Evolutionary conservation across 2,113 vertebrate genomes (phyloP).

Genomic region (Cottus gobio): DNA sequence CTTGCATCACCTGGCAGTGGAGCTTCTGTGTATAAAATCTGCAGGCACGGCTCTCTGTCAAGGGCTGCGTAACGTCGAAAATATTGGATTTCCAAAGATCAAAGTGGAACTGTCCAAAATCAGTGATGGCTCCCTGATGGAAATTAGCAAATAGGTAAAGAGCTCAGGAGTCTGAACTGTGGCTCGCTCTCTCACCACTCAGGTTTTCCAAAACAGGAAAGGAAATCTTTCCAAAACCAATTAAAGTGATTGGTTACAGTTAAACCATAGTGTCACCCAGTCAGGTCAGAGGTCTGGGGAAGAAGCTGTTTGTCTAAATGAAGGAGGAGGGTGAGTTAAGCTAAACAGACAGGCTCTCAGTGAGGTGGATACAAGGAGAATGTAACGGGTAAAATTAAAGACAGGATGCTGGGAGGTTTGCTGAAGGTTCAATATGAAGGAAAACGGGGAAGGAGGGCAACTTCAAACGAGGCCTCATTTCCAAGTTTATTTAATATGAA

Average conservation of each 20-base stretch:
- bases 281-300: constrained; percentile 22
- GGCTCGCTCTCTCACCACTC: not conserved
- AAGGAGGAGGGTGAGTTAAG: constrained; percentile 26
- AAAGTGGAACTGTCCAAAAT: constrained; percentile 40
- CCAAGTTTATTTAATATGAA: constrained; percentile 55
- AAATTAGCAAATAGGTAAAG: constrained; percentile 33
- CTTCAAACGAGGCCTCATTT: constrained; percentile 36
- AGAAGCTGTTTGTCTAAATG: constrained; percentile 42
- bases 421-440: constrained; percentile 12
- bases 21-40: constrained; percentile 51
- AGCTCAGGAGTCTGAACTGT: constrained; percentile 6
- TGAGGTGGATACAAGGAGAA: constrained; percentile 1
- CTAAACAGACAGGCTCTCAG: constrained; percentile 6
- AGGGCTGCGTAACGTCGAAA: constrained; percentile 28
- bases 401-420: constrained; percentile 1
- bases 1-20: constrained; percentile 63
- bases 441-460: constrained; percentile 20
- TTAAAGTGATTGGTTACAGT: constrained; percentile 59
- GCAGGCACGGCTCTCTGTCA: constrained; percentile 28
- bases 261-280: constrained; percentile 30
- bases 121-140: constrained; percentile 24
- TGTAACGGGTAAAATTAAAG: constrained; percentile 13
- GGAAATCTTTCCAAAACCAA: constrained; percentile 52
- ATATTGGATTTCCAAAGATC: constrained; percentile 51
- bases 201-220: constrained; percentile 56